Evolutionary conservation across 92 coral and sea anemone species (phyloP), one percentile per base, ranked within the genome.

Genomic region (Umimayanthus kanabou): DNA sequence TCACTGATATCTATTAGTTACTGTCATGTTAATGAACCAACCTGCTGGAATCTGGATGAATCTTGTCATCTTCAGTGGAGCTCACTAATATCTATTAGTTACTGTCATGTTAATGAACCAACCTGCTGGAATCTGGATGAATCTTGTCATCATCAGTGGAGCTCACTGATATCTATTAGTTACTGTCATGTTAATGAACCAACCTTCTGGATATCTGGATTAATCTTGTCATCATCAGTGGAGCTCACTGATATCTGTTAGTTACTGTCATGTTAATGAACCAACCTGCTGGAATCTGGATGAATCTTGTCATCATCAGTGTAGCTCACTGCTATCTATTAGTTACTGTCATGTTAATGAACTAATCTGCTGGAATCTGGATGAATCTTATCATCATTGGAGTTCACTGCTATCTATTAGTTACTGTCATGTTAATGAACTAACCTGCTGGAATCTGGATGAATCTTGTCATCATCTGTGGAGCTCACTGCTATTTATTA

Each of bases 251-350:
- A 6, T 23, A 13, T 42, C 6, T 42, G 23, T 22, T 1, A 45
- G 9, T 53, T 39, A 92, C 96, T 40, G n/a, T n/a, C n/a, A n/a
- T n/a, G n/a, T n/a, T n/a, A n/a, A n/a, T n/a, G n/a, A n/a, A n/a
- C n/a, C n/a, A 89, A 94, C 98, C 79, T 84, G 40, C 90, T 61
- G 7, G 92, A 88, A 9, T 91, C 91, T 67, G 95, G 97, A 8
- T 88, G 53, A 85, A 96, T 95, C 80, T 88, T 90, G 88, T 96
- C 99, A 89, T 96, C 99, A 29, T 96, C 99, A 7, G 99, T 45
- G 49, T 45, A 45, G 73, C 73, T 11, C 28, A 67, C 33, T 45
- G 42, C 18, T 23, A 13, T 42, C 6, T 42, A 42, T 22, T 1
- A 45, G 9, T 53, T 39, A 92, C 96, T 40, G n/a, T n/a, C n/a